phyloP scores from a whole-genome alignment of 2,113 vertebrate species.

The Grammomys surdaster region DNA sequence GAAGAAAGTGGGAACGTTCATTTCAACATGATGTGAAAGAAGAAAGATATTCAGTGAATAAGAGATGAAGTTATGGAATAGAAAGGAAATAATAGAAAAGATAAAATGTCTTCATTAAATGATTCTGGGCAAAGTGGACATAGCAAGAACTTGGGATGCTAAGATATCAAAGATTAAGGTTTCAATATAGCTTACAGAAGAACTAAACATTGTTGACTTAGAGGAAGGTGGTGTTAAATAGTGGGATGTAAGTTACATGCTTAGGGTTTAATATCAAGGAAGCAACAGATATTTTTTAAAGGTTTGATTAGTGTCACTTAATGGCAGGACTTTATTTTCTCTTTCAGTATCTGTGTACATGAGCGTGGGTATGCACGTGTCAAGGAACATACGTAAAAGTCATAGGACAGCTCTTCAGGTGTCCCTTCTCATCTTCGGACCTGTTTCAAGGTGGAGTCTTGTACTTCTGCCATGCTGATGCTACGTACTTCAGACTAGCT shows the following conservation, averaged over 20 bases:
- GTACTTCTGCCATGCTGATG: neutral
- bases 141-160: slow-evolving; percentile 30
- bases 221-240: neutral
- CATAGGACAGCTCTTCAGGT: neutral
- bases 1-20: slow-evolving; percentile 5
- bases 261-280: neutral
- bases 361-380: too few relatives aligned
- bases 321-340: neutral
- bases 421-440: neutral
- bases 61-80: neutral
- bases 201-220: neutral
- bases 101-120: neutral
- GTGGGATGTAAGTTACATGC: neutral
- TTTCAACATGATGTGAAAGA: neutral
- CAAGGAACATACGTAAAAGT: neutral
- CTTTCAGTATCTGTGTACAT: neutral
- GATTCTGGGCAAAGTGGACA: neutral
- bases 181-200: neutral
- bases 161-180: neutral
- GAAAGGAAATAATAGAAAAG: neutral
- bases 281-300: neutral
- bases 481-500: neutral
- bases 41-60: neutral
- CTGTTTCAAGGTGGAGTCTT: too few relatives aligned
- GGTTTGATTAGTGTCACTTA: neutral